These are phyloP conservation scores for Sarcophaga carnaria DNA, from an alignment of 2,888 invertebrate genomes.

Conservation along the genomic window DNA sequence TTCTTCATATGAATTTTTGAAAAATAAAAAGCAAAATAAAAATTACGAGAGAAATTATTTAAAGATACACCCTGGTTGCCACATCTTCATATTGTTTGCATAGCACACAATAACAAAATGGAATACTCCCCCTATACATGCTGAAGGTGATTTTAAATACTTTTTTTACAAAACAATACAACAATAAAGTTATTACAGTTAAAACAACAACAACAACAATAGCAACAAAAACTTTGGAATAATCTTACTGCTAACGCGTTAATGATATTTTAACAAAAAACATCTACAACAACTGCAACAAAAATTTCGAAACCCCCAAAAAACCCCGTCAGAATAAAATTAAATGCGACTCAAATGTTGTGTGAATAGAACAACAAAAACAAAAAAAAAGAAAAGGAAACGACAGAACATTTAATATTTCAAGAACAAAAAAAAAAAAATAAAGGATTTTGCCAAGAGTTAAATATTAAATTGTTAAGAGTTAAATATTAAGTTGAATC, in stretches of 20 bases:
- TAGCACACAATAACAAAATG: neutral
- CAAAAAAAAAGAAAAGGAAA: neutral
- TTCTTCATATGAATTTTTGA: neutral
- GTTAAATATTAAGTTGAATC: neutral
- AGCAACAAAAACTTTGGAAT: neutral
- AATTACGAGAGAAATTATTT: neutral
- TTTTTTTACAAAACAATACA: slow-evolving; percentile 1
- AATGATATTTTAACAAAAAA: slow-evolving; percentile 52
- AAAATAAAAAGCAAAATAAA: neutral
- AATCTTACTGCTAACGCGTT: slow-evolving; percentile 21
- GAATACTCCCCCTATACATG: neutral
- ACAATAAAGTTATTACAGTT: neutral
- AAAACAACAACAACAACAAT: neutral
- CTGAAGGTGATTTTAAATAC: slow-evolving; percentile 23
- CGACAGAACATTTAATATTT: neutral
- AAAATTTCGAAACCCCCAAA: too few species aligned
- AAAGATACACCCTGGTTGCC: neutral
- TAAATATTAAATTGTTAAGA: slow-evolving; percentile 9
- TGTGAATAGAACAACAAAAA: slow-evolving; percentile 33
- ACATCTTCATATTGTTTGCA: neutral
- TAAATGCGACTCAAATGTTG: slow-evolving; percentile 46
- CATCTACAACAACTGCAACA: neutral
- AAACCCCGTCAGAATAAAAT: neutral
- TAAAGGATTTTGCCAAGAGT: neutral
- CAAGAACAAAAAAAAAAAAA: neutral